Base-by-base conservation (phyloP, 1,140 invertebrate species). In the Ceratina australensis region DNA sequence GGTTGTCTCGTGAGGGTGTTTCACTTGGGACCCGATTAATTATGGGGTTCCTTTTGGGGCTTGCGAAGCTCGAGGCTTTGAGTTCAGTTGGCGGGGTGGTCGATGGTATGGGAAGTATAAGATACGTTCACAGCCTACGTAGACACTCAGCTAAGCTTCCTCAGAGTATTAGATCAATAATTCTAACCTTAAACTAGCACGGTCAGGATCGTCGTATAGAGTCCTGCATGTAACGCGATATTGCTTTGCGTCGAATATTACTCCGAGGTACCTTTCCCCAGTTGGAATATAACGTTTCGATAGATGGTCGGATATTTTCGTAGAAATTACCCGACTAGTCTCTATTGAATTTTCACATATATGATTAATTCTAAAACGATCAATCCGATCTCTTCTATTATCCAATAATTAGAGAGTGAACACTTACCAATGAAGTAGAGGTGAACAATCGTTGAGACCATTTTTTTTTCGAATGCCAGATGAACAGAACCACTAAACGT, bases 111-210 rank as follows among this genome's bases (percentile, higher is more conserved):
- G 82, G 84, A 82, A 73, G 67, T 91, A 90, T 90, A 92, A 92
- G 90, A 90, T 90, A 91, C 88, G 87, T 86, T 86, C 86, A 86
- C 82, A 83, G 82, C 85, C 83, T 79, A 87, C 86, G 87, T 88
- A 89, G 89, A 90, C 87, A 90, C 88, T 87, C 82, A 78, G 89
- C 88, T 90, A 89, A 91, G 87, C 87, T 90, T 90, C 86, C 88
- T 87, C 87, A 71, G 89, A 90, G 91, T 92, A 92, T 92, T 92
- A 92, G 90, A 92, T 92, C 91, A 92, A 92, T 92, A 92, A 91
- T 91, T 92, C 89, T 90, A 90, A 90, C 89, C 88, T 90, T 86
- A 87, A 88, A 89, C 86, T 88, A 78, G 83, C 80, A 87, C 80
- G 71, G 79, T 72, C 69, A 75, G 67, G 67, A 82, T 82, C 82